Base-by-base conservation (phyloP, 1,140 invertebrate species). In the Temnothorax curvispinosus region DNA sequence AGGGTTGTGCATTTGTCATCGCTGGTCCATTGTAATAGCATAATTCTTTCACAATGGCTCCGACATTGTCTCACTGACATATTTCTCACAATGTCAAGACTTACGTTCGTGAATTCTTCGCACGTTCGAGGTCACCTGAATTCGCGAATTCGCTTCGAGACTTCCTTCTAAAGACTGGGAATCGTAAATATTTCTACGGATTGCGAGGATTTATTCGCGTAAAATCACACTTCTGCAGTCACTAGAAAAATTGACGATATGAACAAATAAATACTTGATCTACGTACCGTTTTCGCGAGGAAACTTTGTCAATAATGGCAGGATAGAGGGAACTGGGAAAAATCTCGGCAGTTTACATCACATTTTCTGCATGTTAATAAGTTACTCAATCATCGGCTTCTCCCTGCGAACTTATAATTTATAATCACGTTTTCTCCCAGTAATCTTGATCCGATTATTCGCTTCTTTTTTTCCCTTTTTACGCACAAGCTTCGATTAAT, bases 101-200 rank as follows among this genome's bases (percentile, higher is more conserved):
- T 50, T 27, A 5, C 7, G 47, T 35, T 77, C 67, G 38, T 32
- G 18, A 6, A 90, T 69, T 52, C 82, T 3, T 78, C 8, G 56
- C 88, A 90, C 88, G 88, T 90, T 82, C 64, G 81, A 88, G 88
- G 77, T 88, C 81, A 86, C 72, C 72, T 58, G 72, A 88, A 90
- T 88, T 89, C 41, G 35, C 64, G 47, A 78, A 60, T 62, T 64
- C 32, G 54, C 32, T 54, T 69, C 9, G 44, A 75, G 27, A 41
- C 6, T 84, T 77, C 72, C 18, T 65, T n/a, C 18, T 65, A 15
- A 41, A 13, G 11, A 0, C 15, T 67, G 27, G 5, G 50, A 35
- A 47, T 38, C 38, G 7, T 47, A 11, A 47, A 62, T 41, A 21
- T 52, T 44, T 77, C 18, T 54, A 56, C 11, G 13, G 41, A 27